Evolutionary conservation across 2,797 vertebrate species (phyloP).

Genomic region (Cynodonichthys magdalenae): DNA sequence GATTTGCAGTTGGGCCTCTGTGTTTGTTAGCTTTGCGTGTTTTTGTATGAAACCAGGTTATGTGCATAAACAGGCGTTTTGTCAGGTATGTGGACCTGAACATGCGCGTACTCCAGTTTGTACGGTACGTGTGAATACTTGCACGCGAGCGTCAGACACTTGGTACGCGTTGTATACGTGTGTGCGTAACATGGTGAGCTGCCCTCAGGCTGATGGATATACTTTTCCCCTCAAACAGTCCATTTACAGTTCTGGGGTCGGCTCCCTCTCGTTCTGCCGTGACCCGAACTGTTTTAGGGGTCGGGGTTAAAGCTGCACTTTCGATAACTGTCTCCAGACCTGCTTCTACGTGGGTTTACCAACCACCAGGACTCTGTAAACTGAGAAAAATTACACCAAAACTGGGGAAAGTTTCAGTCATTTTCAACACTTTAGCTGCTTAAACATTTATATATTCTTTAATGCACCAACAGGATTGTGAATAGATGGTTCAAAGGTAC

Average conservation of each 20-base stretch:
- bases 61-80: background rate
- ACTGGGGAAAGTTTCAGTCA: too few relatives aligned
- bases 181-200: slow-evolving; percentile 57
- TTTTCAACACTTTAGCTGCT: too few relatives aligned
- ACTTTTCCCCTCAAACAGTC: slow-evolving; percentile 65
- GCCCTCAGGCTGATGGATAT: slow-evolving; percentile 53
- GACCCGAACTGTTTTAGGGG: slow-evolving; percentile 57
- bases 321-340: slow-evolving; percentile 60
- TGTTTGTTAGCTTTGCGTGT: slow-evolving; percentile 66
- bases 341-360: slow-evolving; percentile 35
- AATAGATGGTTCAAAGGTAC: too few relatives aligned
- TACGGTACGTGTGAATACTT: slow-evolving; percentile 34
- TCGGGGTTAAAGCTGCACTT: slow-evolving; percentile 64
- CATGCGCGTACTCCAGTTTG: slow-evolving; percentile 20
- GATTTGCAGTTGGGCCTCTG: slow-evolving; percentile 58
- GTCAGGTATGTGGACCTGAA: slow-evolving; percentile 1
- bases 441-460: too few relatives aligned
- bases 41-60: slow-evolving; percentile 49
- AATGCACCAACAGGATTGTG: too few relatives aligned
- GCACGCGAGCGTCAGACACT: slow-evolving; percentile 33
- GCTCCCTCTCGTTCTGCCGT: slow-evolving; percentile 55
- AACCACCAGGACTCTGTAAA: slow-evolving; percentile 22
- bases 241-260: slow-evolving; percentile 71
- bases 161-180: slow-evolving; percentile 16
- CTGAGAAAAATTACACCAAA: background rate